These are phyloP conservation scores for Globia sparganii DNA, from an alignment of 2,888 invertebrate species.

Conservation along the genomic window DNA sequence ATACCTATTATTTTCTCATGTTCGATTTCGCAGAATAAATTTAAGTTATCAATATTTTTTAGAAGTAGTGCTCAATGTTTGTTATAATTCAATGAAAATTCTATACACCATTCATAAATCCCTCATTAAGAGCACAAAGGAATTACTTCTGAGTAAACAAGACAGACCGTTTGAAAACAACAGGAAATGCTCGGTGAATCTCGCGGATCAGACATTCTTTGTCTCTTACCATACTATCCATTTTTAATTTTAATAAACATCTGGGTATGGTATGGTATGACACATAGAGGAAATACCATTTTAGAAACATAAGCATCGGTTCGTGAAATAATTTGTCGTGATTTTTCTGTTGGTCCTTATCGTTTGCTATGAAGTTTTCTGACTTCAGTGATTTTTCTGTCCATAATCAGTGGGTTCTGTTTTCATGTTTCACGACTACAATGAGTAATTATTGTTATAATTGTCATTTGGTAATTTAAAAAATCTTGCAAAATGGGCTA, in stretches of 20 bases:
- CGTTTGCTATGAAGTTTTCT: background rate
- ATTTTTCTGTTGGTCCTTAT: background rate
- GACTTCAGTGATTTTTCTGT: background rate
- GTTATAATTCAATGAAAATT: slow-evolving; percentile 3
- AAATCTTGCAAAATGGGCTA: background rate
- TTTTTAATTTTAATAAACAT: slow-evolving; percentile 35
- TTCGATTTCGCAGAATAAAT: background rate
- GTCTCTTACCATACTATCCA: slow-evolving; percentile 44
- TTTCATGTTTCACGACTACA: background rate
- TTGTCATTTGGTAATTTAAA: background rate
- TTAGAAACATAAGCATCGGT: slow-evolving; percentile 21
- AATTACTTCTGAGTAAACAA: slow-evolving; percentile 65
- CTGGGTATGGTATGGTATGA: slow-evolving; percentile 31
- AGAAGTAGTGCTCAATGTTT: background rate
- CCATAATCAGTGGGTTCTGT: background rate
- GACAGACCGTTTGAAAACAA: slow-evolving; percentile 50
- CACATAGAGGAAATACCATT: slow-evolving; percentile 38
- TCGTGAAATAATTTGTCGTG: slow-evolving; percentile 1
- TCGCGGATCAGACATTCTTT: slow-evolving; percentile 61
- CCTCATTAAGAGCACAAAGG: slow-evolving; percentile 59
- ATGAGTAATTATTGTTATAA: background rate
- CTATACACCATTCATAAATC: slow-evolving; percentile 25
- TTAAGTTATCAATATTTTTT: background rate
- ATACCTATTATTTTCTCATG: background rate
- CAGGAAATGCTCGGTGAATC: slow-evolving; percentile 68